phyloP scores from a whole-genome alignment of 2,113 vertebrate genomes.

The Siphamia tubifer region DNA sequence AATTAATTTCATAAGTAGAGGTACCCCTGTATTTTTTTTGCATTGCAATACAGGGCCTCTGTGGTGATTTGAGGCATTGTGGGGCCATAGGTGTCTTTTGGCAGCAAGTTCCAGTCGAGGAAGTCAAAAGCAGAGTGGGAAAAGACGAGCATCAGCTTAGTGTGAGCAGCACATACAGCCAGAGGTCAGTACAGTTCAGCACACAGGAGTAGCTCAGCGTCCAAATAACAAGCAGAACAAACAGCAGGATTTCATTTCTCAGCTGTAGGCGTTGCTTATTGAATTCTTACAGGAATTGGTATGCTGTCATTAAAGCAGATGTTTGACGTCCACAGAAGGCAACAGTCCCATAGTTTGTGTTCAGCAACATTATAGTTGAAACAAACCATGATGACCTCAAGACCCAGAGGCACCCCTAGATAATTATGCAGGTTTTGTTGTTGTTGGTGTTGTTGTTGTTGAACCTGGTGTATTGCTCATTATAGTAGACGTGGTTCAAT shows the following conservation, averaged over 20 bases:
- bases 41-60: background rate
- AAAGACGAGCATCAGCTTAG: constrained; percentile 13
- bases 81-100: background rate
- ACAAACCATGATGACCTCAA: no score
- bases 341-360: no score
- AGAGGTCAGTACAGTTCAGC: constrained; percentile 42
- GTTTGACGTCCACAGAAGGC: background rate
- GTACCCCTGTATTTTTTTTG: no score
- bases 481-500: no score
- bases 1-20: no score
- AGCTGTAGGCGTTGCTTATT: background rate
- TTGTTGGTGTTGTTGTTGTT: no score
- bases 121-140: constrained; percentile 11
- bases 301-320: background rate
- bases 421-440: no score
- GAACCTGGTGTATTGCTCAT: no score
- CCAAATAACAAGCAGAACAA: constrained; percentile 50
- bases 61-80: background rate
- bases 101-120: background rate
- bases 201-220: constrained; percentile 24
- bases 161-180: constrained; percentile 8
- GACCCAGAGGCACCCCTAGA: no score
- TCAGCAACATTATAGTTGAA: no score
- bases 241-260: constrained; percentile 24
- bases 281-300: background rate